These are phyloP conservation scores for Notospermus geniculatus DNA, from an alignment of 1,140 invertebrate genomes.

Conservation along the genomic window DNA sequence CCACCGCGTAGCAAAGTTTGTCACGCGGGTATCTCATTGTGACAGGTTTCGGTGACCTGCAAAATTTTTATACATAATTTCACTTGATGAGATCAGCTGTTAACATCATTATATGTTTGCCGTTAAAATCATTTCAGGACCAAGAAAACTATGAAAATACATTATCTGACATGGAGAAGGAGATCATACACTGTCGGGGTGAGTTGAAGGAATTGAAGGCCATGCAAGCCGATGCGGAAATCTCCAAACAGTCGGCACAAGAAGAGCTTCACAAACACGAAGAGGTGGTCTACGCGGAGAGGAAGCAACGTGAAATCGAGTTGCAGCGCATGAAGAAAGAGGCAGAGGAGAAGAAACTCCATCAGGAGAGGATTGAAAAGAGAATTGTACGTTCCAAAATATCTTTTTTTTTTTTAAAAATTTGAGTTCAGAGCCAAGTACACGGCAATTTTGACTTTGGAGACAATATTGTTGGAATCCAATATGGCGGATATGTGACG, in stretches of 20 bases:
- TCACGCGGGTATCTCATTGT: too few relatives aligned
- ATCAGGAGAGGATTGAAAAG: conserved; percentile 54
- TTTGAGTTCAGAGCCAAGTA: too few relatives aligned
- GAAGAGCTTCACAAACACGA: conserved; percentile 47
- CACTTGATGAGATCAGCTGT: too few relatives aligned
- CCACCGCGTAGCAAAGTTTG: too few relatives aligned
- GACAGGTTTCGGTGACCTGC: too few relatives aligned
- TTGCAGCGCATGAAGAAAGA: conserved; percentile 55
- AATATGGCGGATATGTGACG: too few relatives aligned
- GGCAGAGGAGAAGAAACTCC: conserved; percentile 56
- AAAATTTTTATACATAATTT: too few relatives aligned
- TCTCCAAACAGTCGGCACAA: conserved; percentile 49
- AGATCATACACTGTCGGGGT: conserved; percentile 37
- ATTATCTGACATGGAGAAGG: conserved; percentile 44
- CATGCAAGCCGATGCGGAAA: conserved; percentile 53
- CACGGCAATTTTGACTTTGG: too few relatives aligned
- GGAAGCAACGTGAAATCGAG: conserved; percentile 54
- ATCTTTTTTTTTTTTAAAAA: too few relatives aligned
- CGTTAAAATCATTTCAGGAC: too few relatives aligned
- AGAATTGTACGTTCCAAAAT: conserved; percentile 54
- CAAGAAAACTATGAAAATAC: conserved; percentile 20
- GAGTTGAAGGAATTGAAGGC: conserved; percentile 50
- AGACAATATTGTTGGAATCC: too few relatives aligned
- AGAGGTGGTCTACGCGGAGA: conserved; percentile 50
- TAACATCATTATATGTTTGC: too few relatives aligned